phyloP scores from a whole-genome alignment of 35 echinoderm and acorn worm species.

The Diadema setosum region DNA sequence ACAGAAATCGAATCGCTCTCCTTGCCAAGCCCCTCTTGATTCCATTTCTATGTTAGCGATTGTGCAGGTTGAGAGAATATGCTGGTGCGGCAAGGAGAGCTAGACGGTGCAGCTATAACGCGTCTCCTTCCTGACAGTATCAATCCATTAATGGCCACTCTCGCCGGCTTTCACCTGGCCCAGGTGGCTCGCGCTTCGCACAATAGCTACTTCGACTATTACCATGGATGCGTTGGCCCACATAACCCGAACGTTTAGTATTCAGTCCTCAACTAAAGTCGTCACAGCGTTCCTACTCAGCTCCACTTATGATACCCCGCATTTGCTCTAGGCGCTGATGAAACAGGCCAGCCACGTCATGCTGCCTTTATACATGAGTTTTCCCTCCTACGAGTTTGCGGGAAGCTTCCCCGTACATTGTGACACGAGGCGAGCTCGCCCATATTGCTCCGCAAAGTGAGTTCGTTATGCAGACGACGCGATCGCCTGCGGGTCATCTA shows the following conservation, averaged over 20 bases:
- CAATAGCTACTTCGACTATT: not conserved
- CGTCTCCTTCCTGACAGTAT: conserved; percentile 8
- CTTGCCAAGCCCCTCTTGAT: conserved; percentile 5
- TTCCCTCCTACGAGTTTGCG: not conserved
- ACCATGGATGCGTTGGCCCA: not conserved
- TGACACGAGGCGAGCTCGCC: not conserved
- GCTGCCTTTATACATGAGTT: no score
- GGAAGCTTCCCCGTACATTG: not conserved
- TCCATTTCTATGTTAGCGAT: not conserved
- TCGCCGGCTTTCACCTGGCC: conserved; percentile 4
- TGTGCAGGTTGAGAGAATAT: not conserved
- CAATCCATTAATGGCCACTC: conserved; percentile 5
- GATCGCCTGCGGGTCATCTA: not conserved
- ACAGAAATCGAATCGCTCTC: conserved; percentile 11
- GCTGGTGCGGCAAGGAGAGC: not conserved
- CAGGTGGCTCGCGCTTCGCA: not conserved
- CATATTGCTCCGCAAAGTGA: not conserved
- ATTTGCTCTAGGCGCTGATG: not conserved
- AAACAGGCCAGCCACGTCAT: not conserved
- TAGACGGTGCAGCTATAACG: not conserved
- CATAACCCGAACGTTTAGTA: conserved; percentile 12
- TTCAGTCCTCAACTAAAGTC: not conserved
- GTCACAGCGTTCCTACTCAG: not conserved
- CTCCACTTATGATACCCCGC: not conserved
- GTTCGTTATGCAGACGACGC: not conserved